Evolutionary conservation across 1,140 invertebrate genomes (phyloP).

Genomic region (Megathymus violae): DNA sequence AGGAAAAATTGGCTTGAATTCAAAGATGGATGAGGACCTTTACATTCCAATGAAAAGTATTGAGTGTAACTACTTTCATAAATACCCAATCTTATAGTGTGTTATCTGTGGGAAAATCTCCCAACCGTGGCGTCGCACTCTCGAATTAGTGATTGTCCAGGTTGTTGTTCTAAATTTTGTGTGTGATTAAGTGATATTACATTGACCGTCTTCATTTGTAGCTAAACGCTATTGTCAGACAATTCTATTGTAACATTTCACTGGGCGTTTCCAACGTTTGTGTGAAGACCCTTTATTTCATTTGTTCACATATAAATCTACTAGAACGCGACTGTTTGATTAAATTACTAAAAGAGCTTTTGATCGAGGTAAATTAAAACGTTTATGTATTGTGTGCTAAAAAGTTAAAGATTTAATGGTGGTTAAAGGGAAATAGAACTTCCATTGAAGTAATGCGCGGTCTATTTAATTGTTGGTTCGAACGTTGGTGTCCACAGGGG

Average conservation of each 20-base stretch:
- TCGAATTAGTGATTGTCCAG: constrained; percentile 42
- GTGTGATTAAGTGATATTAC: constrained; percentile 44
- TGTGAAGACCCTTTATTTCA: constrained; percentile 7
- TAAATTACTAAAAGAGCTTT: not conserved
- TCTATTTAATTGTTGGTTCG: too few species aligned
- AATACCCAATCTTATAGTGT: not conserved
- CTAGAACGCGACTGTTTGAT: not conserved
- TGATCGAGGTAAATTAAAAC: not conserved
- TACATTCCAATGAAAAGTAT: too few species aligned
- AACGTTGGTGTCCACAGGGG: too few species aligned
- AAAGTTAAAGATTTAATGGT: too few species aligned
- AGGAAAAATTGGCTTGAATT: too few species aligned
- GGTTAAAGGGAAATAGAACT: too few species aligned
- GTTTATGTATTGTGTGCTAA: too few species aligned
- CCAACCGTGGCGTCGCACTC: constrained; percentile 52
- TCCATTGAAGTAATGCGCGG: too few species aligned
- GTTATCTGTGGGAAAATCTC: constrained; percentile 63
- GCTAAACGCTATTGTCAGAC: constrained; percentile 45
- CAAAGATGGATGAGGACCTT: too few species aligned
- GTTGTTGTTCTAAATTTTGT: constrained; percentile 42
- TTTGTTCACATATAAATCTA: constrained; percentile 9
- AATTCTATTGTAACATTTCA: constrained; percentile 46
- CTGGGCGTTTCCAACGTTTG: constrained; percentile 33
- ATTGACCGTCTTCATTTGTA: constrained; percentile 47
- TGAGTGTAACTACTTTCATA: too few species aligned